A percentile compares a stretch with the other conserved stretches of the same genome.
Evolutionary conservation across 2,113 vertebrate species (phyloP).

Genomic region (Peucedramus taeniatus): DNA sequence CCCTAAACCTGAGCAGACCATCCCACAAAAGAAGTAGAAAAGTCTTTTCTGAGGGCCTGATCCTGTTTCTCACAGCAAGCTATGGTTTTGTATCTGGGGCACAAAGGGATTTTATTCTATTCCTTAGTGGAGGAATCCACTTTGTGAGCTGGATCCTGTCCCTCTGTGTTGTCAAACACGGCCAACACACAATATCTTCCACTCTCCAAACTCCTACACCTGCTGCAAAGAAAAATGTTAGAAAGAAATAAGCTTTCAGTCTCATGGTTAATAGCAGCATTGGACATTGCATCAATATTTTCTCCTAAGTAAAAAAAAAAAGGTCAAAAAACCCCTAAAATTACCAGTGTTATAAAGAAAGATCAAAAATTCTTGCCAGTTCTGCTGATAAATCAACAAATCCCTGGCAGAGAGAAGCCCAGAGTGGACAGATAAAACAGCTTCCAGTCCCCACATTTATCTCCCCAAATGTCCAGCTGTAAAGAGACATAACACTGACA

Average conservation of each 20-base stretch:
- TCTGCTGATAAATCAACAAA: neutral
- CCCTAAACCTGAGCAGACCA: neutral
- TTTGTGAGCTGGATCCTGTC: neutral
- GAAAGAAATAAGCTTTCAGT: neutral
- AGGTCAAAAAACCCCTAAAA: accelerated
- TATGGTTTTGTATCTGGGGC: neutral
- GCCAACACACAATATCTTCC: neutral
- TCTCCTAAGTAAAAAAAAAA: neutral
- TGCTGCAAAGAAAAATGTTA: neutral
- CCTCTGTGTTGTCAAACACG: neutral
- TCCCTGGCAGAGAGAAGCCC: neutral
- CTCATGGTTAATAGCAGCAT: neutral
- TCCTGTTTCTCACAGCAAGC: neutral
- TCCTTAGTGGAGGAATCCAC: neutral
- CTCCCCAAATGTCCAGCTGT: neutral
- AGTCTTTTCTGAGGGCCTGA: neutral
- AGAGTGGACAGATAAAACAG: neutral
- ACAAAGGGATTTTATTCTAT: neutral
- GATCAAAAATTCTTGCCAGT: neutral
- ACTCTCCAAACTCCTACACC: neutral
- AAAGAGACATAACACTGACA: neutral
- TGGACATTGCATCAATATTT: neutral
- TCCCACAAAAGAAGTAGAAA: neutral
- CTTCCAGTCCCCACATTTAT: neutral
- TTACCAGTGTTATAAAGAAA: neutral